phyloP scores from a whole-genome alignment of 1,140 invertebrate genomes.

The Scylla paramamosain region DNA sequence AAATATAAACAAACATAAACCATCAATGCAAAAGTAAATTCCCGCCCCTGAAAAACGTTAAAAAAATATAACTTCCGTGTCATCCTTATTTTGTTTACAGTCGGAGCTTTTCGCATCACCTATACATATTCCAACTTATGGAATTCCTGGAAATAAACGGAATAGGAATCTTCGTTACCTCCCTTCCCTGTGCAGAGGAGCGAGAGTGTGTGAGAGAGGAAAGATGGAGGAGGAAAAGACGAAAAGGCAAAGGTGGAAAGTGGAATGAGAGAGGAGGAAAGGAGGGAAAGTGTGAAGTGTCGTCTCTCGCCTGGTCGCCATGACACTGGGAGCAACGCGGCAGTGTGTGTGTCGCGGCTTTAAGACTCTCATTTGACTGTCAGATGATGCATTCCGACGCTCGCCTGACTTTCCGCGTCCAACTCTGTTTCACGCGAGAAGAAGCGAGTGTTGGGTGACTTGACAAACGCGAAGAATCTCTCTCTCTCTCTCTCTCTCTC shows the following conservation, averaged over 20 bases:
- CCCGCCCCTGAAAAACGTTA: too few species aligned
- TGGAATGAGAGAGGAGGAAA: not conserved
- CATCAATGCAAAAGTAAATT: too few species aligned
- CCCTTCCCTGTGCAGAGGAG: not conserved
- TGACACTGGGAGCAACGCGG: not conserved
- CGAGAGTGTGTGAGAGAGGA: too few species aligned
- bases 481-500: not conserved
- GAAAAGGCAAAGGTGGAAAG: not conserved
- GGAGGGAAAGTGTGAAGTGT: not conserved
- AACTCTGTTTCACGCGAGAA: not conserved
- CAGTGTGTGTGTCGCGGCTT: not conserved
- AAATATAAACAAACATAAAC: not conserved
- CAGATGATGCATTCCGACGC: slow-evolving; percentile 11
- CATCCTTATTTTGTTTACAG: not conserved
- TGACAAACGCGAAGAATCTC: not conserved
- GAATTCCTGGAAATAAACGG: not conserved
- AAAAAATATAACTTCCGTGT: not conserved
- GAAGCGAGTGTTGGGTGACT: not conserved
- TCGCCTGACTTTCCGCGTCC: not conserved
- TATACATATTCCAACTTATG: not conserved
- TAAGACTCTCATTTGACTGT: not conserved
- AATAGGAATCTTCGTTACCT: not conserved
- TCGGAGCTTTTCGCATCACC: not conserved
- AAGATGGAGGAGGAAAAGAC: not conserved
- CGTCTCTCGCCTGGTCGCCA: not conserved